Conservation (phyloP, 1,140 invertebrate species). For the Drosophila trapezifrons region DNA sequence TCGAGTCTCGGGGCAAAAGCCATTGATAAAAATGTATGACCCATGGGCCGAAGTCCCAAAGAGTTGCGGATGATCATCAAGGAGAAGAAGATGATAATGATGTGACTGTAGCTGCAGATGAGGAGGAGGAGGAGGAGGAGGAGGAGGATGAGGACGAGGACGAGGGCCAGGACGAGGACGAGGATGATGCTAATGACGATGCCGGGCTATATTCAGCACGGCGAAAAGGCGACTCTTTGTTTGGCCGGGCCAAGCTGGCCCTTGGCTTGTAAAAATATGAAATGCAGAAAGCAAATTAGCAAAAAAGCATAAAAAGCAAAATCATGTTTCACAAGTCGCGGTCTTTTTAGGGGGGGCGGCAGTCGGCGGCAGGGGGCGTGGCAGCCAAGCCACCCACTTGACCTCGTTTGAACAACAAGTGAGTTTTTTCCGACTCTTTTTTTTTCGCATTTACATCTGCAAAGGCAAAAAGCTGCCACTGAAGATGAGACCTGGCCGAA, state of each 20-base stretch:
- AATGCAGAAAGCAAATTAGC: constrained; percentile 76
- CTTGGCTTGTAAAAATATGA: constrained; percentile 66
- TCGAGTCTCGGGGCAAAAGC: constrained; percentile 28
- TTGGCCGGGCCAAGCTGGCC: constrained; percentile 38
- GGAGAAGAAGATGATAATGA: not conserved
- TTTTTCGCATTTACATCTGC: constrained; percentile 36
- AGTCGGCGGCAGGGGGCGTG: constrained; percentile 23
- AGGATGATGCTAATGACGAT: constrained; percentile 31
- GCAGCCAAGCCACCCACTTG: constrained; percentile 66
- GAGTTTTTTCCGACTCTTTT: constrained; percentile 52
- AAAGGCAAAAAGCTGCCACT: constrained; percentile 16
- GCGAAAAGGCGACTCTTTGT: constrained; percentile 31
- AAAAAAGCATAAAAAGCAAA: constrained; percentile 79
- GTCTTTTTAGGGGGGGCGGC: constrained; percentile 1
- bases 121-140: not conserved
- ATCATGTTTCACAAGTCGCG: constrained; percentile 79
- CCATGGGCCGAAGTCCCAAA: constrained; percentile 24
- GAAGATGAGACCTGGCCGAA: constrained; percentile 45
- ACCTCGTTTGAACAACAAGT: constrained; percentile 77
- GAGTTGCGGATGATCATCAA: constrained; percentile 33
- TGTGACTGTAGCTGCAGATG: not conserved
- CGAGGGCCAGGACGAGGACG: not conserved
- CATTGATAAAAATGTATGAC: constrained; percentile 46
- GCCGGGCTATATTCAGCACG: constrained; percentile 17
- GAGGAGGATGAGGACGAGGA: constrained; percentile 12